A percentile compares a stretch with the other conserved stretches of the same genome.
Conservation (phyloP, 2,797 vertebrate species). For the Myotis myotis region DNA sequence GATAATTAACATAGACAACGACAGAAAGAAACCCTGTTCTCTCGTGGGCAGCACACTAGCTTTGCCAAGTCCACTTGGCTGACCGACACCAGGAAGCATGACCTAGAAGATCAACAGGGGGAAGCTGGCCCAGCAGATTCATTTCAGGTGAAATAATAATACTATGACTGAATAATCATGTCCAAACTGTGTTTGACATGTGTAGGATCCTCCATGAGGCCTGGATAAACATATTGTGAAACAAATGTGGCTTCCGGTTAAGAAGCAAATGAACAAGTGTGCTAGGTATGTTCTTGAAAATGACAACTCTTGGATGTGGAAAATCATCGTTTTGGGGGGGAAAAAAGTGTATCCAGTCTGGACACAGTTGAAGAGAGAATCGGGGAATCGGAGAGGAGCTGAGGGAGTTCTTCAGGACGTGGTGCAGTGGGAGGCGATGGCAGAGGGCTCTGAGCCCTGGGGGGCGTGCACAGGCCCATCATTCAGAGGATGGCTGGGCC, state of each 20-base stretch:
- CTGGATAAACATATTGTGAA: background rate
- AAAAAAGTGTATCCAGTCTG: background rate
- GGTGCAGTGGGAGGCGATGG: accelerated
- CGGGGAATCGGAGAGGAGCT: accelerated
- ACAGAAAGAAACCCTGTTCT: background rate
- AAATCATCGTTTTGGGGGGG: background rate
- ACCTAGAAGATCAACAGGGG: background rate
- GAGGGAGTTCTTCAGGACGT: accelerated
- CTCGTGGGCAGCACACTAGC: accelerated
- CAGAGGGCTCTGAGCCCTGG: background rate
- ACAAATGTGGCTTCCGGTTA: background rate
- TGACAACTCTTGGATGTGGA: background rate
- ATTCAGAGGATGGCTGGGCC: background rate
- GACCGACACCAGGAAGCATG: accelerated
- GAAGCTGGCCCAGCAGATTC: background rate
- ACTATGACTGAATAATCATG: too few species aligned
- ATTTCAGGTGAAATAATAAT: background rate
- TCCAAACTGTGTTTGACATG: background rate
- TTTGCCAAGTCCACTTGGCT: background rate
- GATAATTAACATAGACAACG: accelerated
- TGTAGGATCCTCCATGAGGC: background rate
- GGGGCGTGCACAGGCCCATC: too few species aligned
- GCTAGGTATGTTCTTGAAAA: background rate
- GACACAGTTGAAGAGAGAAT: background rate
- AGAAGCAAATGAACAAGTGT: background rate